Base-by-base conservation (phyloP, 2,888 invertebrate genomes). In the Aporophyla lueneburgensis region DNA sequence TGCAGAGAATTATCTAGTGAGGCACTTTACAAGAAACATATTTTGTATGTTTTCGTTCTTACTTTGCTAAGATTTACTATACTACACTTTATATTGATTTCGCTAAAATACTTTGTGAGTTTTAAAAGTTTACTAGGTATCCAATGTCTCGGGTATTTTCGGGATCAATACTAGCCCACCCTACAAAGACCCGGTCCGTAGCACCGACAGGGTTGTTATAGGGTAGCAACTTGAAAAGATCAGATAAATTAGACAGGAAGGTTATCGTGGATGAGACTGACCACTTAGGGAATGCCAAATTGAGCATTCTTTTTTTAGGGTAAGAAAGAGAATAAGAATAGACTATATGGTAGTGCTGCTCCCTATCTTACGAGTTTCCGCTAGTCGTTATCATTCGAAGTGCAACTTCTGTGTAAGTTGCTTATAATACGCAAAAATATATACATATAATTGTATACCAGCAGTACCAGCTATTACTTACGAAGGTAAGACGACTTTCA, bases 401-500 rank as follows among this genome's bases (percentile, higher is more conserved):
- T 76, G 19, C n/a, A 74, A 75, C 58, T 5, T 33, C 74, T 43
- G n/a, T 19, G 27, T 71, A 40, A 33, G 33, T 16, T 67, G 33
- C 46, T n/a, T 53, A n/a, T 24, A 33, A 51, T 66, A 46, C 14
- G 24, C 46, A 16, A 74, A 62, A 67, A 66, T 59, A 58, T 27
- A 2, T 33, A 33, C 33, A 33, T 33, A 33, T 33, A 33, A 33
- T 2, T 33, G 33, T 33, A 53, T 54, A 53, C 58, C 16, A 43
- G 53, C 66, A 73, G 72, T 78, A 53, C 80, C 51, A 59, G 58
- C 49, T n/a, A 68, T 43, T 67, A 46, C 54, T 62, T 54, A 62
- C 51, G 84, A 74, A 84, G 70, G 80, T 70, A 80, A 71, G 74
- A 74, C 84, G 84, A 80, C 74, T 81, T 81, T 81, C 81, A 71